phyloP scores from a whole-genome alignment of 2,113 vertebrate genomes.

The Oreochromis niloticus region DNA sequence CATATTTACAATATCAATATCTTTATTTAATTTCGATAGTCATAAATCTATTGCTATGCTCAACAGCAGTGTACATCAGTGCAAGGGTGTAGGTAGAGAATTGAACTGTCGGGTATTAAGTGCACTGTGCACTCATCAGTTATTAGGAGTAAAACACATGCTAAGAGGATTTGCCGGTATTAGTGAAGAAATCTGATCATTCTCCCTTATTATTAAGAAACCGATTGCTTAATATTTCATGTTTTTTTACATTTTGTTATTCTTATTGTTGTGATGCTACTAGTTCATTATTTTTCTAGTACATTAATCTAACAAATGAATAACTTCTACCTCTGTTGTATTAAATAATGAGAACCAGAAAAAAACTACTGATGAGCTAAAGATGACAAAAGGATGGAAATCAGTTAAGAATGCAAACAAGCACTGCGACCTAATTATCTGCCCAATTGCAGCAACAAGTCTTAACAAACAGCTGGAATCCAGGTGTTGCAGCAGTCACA shows the following conservation, averaged over 20 bases:
- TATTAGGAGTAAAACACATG: not conserved
- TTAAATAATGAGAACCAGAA: not conserved
- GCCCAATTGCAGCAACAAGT: not conserved
- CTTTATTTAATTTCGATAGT: not conserved
- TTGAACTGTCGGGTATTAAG: not conserved
- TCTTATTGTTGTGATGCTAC: not conserved
- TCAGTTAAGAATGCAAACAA: not conserved
- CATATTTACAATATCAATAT: not conserved
- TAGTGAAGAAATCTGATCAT: not conserved
- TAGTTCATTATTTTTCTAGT: not conserved
- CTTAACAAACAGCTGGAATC: not conserved
- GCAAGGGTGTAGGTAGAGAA: not conserved
- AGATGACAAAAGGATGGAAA: not conserved
- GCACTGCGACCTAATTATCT: not conserved
- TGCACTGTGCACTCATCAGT: not conserved
- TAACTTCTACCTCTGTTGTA: not conserved
- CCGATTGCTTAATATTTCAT: not conserved
- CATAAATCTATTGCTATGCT: not conserved
- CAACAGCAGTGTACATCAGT: not conserved
- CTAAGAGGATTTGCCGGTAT: not conserved
- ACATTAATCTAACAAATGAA: not conserved
- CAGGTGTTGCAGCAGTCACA: not conserved
- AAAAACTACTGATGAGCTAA: not conserved
- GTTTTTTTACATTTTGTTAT: not conserved
- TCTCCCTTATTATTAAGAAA: not conserved